Evolutionary conservation across 2,113 vertebrate genomes (phyloP), one percentile per base, ranked within the genome.

Genomic region (Xiphorhynchus elegans): DNA sequence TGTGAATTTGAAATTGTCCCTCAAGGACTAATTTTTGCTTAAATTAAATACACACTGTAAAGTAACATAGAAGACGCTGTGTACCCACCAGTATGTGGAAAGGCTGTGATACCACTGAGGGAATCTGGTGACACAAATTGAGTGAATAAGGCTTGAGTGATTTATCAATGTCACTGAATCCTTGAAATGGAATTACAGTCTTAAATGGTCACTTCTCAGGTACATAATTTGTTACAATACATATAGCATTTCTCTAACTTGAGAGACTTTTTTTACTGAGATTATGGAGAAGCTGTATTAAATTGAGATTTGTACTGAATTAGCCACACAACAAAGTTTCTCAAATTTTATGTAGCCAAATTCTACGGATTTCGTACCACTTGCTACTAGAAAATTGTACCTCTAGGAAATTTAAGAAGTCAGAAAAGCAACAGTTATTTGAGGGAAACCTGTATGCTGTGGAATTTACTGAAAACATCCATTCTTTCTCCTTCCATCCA

Each of bases 111-210:
- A 94, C 75, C 89, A 42, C 95, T 21, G 86, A 91, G 64, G 84
- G 83, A 73, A 87, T 33, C 84, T 58, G 53, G 62, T 92, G 79
- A 75, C 94, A 96, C 58, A 95, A 95, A 96, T 67, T 75, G 62
- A 93, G 95, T 96, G 93, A 94, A 77, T 53, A 84, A 94, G 94
- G 83, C 87, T 82, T 83, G 87, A 95, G 77, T 96, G 91, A 97
- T 97, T 96, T 97, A 93, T 95, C 95, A 92, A 90, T 94, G 81
- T 96, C 88, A 91, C 72, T 46, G 64, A 92, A 95, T 92, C 78
- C 92, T 97, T 93, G 79, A 94, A 56, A 85, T 80, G 62, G 94
- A 97, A 92, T 94, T 94, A 84, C 56, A 77, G 56, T 76, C 89
- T 84, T 95, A 96, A 97, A 91, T 39, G 17, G 87, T 88, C 69